Evolutionary conservation across 2,888 invertebrate genomes (phyloP), one percentile per base, ranked within the genome.

Genomic region (Chorisops tibialis): DNA sequence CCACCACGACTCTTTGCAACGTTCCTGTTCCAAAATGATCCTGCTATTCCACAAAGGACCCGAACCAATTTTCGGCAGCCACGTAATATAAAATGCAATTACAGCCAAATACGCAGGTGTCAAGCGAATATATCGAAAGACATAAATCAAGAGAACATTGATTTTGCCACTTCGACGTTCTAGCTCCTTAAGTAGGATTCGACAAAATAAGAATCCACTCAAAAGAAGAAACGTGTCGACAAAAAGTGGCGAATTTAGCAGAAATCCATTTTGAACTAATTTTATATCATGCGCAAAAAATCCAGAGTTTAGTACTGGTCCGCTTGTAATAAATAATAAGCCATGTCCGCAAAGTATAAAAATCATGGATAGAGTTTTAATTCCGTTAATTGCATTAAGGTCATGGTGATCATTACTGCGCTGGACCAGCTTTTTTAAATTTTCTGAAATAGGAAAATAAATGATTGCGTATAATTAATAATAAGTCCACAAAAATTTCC

Each of bases 91-190:
- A 69, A 90, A 84, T 18, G 85, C 81, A 70, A 91, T 82, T 14
- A 91, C 82, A 1, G 88, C 82, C 61, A 85, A 71, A 70, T 91
- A 91, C 0, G 88, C 85, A 50, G 90, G 90, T 11, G 89, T 89
- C 65, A 90, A 81, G 69, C 89, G 85, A 64, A 88, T 82, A 71
- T 87, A 88, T 66, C 88, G 82, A 63, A 84, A 85, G 54, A 87
- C 71, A 69, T 87, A 81, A 21, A 88, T 79, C 3, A 84, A 74
- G 24, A 84, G 68, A 63, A 87, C 77, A 74, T 88, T 88, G 4
- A 88, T 70, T 47, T 73, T 80, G 24, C 86, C 86, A 66, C 82
- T 80, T 65, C 85, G 80, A 72, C 86, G 86, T 68, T 88, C 86
- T 65, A 88, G 73, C 73, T 88, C 87, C 18, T 83, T 76, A 3